Evolutionary conservation across 2,888 invertebrate species (phyloP).

Genomic region (Caprella mutica): DNA sequence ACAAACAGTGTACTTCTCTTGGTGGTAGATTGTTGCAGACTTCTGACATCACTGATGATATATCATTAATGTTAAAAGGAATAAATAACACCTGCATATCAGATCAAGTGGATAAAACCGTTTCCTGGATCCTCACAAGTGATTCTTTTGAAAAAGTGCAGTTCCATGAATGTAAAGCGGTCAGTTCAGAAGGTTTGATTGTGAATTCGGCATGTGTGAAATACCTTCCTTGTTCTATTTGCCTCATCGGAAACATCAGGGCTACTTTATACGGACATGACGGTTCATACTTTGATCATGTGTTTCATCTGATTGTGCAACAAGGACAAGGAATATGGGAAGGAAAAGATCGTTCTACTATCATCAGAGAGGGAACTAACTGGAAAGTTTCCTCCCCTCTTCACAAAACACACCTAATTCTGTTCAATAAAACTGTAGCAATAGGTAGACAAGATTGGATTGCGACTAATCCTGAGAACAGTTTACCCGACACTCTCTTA

Average conservation of each 20-base stretch:
- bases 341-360: slow-evolving; percentile 13
- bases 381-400: slow-evolving; percentile 19
- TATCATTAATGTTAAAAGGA: too few relatives aligned
- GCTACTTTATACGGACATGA: slow-evolving; percentile 20
- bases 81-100: too few relatives aligned
- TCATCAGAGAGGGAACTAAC: slow-evolving; percentile 2
- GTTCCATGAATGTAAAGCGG: slow-evolving; percentile 4
- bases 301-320: slow-evolving; percentile 5
- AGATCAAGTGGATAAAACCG: too few relatives aligned
- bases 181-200: not conserved
- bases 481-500: not conserved
- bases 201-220: slow-evolving; percentile 13
- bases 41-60: too few relatives aligned
- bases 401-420: slow-evolving; percentile 10
- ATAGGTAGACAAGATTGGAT: slow-evolving; percentile 17
- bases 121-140: not conserved
- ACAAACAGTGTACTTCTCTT: too few relatives aligned
- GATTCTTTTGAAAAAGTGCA: not conserved
- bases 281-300: slow-evolving; percentile 21
- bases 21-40: too few relatives aligned
- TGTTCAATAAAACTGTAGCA: slow-evolving; percentile 13
- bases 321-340: slow-evolving; percentile 3
- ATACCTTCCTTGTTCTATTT: slow-evolving; percentile 14
- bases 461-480: not conserved
- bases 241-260: slow-evolving; percentile 1